A percentile compares a stretch with the other conserved stretches of the same genome.
Conservation (phyloP, 2,797 vertebrate species). For the Phoxinus dragarum region DNA sequence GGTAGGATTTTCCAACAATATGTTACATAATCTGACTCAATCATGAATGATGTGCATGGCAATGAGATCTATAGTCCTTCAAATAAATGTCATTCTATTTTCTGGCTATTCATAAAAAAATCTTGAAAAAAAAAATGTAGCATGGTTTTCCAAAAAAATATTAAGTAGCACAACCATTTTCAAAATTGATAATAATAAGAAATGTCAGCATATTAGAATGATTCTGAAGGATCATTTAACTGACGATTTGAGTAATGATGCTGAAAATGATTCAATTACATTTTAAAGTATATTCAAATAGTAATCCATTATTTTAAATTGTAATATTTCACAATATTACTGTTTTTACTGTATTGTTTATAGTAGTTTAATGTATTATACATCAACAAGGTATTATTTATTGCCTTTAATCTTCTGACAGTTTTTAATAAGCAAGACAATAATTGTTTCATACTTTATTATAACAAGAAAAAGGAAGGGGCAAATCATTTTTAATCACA, state of each 20-base stretch:
- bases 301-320: background rate
- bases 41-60: conserved; percentile 1
- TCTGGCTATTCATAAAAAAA: background rate
- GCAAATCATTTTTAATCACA: background rate
- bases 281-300: background rate
- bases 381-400: background rate
- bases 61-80: background rate
- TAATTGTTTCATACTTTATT: background rate
- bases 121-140: background rate
- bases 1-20: background rate
- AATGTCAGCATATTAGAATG: background rate
- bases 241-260: background rate
- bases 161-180: background rate
- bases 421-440: conserved; percentile 1
- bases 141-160: too few species aligned
- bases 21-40: background rate
- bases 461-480: background rate
- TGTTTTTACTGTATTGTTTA: too few species aligned
- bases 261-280: background rate
- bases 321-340: background rate
- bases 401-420: background rate
- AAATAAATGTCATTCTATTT: background rate
- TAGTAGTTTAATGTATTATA: background rate
- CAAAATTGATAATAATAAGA: background rate
- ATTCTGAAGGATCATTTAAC: background rate